A percentile compares a stretch with the other conserved stretches of the same genome.
Conservation (phyloP, 1,140 invertebrate genomes). For the Drosophila ercepeae region DNA sequence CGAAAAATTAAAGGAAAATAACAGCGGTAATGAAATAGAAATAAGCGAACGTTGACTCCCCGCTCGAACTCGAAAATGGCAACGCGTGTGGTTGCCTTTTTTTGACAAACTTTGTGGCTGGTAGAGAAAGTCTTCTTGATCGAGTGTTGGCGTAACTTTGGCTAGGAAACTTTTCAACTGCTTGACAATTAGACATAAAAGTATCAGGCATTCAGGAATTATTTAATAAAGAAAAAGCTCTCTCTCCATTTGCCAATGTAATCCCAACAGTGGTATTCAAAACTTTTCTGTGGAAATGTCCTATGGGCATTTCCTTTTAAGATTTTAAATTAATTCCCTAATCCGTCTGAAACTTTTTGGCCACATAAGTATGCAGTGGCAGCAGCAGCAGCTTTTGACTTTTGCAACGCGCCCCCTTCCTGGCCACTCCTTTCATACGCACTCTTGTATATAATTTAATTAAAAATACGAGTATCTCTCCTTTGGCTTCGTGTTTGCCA, state of each 20-base stretch:
- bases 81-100: not conserved
- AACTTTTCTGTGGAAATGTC: constrained; percentile 22
- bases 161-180: constrained; percentile 33
- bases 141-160: constrained; percentile 11
- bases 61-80: constrained; percentile 22
- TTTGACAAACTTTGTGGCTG: constrained; percentile 21
- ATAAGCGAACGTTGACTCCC: constrained; percentile 44
- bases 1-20: constrained; percentile 79
- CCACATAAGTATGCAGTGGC: constrained; percentile 61
- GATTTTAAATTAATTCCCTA: constrained; percentile 31
- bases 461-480: constrained; percentile 58
- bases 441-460: constrained; percentile 71
- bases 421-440: constrained; percentile 21
- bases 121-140: constrained; percentile 8
- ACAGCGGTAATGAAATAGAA: constrained; percentile 69
- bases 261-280: constrained; percentile 7
- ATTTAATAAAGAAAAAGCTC: constrained; percentile 1
- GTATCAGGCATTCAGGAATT: constrained; percentile 8
- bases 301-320: constrained; percentile 18
- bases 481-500: constrained; percentile 51
- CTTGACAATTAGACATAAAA: constrained; percentile 38
- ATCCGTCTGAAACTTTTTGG: constrained; percentile 33
- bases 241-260: constrained; percentile 37
- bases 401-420: constrained; percentile 21
- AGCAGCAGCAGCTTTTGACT: constrained; percentile 48